Evolutionary conservation across 2,113 vertebrate genomes (phyloP).

Genomic region (Centropristis striata): DNA sequence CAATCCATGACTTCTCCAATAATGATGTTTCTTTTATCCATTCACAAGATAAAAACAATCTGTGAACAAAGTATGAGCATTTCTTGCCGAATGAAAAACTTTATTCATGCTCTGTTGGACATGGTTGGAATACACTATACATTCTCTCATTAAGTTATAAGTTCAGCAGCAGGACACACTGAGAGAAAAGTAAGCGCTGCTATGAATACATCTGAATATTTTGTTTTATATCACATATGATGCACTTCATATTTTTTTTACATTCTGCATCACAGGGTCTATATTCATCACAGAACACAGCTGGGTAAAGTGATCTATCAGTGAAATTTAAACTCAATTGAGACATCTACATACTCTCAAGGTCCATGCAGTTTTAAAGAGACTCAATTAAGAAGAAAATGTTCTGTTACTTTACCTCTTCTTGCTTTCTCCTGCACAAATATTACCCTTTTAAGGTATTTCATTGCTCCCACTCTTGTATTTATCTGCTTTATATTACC

Average conservation of each 20-base stretch:
- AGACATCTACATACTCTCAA: neutral
- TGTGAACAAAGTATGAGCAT: constrained; percentile 6
- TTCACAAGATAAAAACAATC: neutral
- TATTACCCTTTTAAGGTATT: constrained; percentile 53
- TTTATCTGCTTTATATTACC: constrained; percentile 43
- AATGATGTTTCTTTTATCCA: constrained; percentile 2
- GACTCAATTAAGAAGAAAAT: constrained; percentile 14
- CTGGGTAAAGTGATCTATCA: neutral
- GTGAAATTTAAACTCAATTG: neutral
- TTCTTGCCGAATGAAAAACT: constrained; percentile 4
- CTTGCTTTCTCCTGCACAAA: neutral
- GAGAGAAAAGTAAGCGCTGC: neutral
- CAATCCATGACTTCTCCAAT: constrained; percentile 1
- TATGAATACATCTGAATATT: constrained; percentile 7
- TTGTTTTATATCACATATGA: neutral
- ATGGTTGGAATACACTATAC: neutral
- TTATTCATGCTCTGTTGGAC: constrained; percentile 17
- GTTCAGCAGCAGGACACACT: neutral
- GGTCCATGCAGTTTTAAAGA: constrained; percentile 1
- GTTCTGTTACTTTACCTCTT: neutral
- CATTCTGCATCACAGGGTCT: too few relatives aligned
- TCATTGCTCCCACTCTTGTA: constrained; percentile 2
- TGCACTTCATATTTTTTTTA: too few relatives aligned
- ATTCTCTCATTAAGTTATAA: neutral
- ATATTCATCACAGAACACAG: neutral